Evolutionary conservation across 2,797 vertebrate genomes (phyloP), one percentile per base, ranked within the genome.

Genomic region (Melanotaenia trifasciata): DNA sequence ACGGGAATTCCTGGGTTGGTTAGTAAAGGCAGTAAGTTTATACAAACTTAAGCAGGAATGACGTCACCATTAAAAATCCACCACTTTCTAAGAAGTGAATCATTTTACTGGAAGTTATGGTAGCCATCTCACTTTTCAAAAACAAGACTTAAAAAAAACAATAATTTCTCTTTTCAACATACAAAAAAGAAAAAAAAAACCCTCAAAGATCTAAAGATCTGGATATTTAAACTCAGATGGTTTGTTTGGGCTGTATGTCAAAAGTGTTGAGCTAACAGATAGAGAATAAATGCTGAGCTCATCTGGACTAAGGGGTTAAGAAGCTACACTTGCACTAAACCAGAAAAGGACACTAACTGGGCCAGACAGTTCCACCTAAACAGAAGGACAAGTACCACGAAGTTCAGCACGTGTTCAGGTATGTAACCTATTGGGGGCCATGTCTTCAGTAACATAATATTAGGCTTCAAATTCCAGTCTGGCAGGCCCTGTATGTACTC

Each of bases 401-500:
- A 54, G 24, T 54, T 54, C 13, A 28, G 51, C 24, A 26, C 5
- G 22, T 2, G 51, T 54, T 54, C 24, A 26, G 10, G 11, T 28
- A 14, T 26, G 51, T 13, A 54, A 24, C 12, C 12, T 24, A 53
- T 12, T 54, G 11, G 6, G 51, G 51, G 13, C 12, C 51, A 26
- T 13, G 24, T 13, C 11, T 28, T 54, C 4, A 0, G 24, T 35
- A 24, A 67, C 12, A 36, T 72, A 56, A 26, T 63, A 33, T 51
- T 50, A 70, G 32, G 60, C 58, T 62, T 30, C 69, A 24, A 72
- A 61, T 66, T 67, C 72, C 20, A 58, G 45, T 47, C 20, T 72
- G 74, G 26, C 59, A 40, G 66, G 53, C 18, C 14, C 28, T 38
- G 62, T 65, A 38, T 75, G 36, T 26, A n/a, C 47, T 6, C 38